A percentile compares a stretch with the other conserved stretches of the same genome.
Evolutionary conservation across 1,140 invertebrate species (phyloP).

Genomic region (Ladona fulva): DNA sequence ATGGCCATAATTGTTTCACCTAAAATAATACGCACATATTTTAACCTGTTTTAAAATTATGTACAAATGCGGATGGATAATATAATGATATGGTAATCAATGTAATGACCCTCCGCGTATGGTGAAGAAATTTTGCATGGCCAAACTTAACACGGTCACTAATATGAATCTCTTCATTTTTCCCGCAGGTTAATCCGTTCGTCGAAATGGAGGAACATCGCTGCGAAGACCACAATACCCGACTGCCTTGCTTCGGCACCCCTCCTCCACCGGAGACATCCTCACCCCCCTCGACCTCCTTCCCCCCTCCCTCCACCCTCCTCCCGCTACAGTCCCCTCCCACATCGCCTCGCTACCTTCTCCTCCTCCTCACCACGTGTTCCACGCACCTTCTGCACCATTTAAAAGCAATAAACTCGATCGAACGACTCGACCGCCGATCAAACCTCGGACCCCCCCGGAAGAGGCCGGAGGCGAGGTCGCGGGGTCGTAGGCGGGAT

Average conservation of each 20-base stretch:
- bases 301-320: not conserved
- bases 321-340: not conserved
- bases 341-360: not conserved
- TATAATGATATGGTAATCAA: no score
- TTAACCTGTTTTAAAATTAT: no score
- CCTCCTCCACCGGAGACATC: not conserved
- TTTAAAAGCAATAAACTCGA: not conserved
- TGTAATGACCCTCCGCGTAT: no score
- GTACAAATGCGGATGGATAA: no score
- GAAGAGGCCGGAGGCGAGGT: not conserved
- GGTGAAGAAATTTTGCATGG: no score
- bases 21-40: no score
- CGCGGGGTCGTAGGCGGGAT: not conserved
- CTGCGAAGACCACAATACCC: no score
- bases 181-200: no score
- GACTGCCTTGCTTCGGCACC: not conserved
- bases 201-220: no score
- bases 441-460: not conserved
- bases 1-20: no score
- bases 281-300: not conserved
- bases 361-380: not conserved
- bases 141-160: no score
- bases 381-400: not conserved
- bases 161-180: no score
- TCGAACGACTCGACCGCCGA: not conserved